A percentile compares a stretch with the other conserved stretches of the same genome.
Conservation (phyloP, 64 coral and sea anemone genomes). For the Acropora tenuis region DNA sequence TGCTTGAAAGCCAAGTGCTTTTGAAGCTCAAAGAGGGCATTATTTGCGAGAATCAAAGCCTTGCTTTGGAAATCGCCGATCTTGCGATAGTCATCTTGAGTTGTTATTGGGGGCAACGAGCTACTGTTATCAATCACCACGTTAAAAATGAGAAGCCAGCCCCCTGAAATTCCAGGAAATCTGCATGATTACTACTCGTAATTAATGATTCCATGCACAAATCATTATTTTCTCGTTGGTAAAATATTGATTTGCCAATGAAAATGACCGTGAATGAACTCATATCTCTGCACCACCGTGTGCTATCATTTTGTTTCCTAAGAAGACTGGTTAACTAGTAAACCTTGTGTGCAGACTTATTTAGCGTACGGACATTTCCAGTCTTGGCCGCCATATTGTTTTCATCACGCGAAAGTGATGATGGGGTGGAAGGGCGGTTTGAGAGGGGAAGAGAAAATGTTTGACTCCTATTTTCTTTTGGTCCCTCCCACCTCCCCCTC, state of each 20-base stretch:
- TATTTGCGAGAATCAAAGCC: not conserved
- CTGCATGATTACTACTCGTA: not conserved
- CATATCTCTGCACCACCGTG: not conserved
- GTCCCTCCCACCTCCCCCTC: too few species aligned
- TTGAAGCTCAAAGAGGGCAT: not conserved
- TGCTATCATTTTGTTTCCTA: too few species aligned
- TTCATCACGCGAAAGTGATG: too few species aligned
- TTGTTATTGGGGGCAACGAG: not conserved
- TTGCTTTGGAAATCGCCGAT: constrained; percentile 4
- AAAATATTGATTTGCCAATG: not conserved
- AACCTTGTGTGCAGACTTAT: not conserved
- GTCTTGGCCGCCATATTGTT: not conserved
- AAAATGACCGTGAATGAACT: not conserved
- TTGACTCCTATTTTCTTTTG: too few species aligned
- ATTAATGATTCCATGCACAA: too few species aligned
- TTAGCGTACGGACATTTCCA: not conserved
- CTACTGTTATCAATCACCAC: not conserved
- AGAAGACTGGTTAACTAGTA: too few species aligned
- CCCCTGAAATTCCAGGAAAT: constrained; percentile 15
- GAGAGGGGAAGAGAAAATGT: too few species aligned
- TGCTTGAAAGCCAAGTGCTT: constrained; percentile 26
- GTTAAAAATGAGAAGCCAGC: constrained; percentile 25
- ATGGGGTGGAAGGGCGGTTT: too few species aligned
- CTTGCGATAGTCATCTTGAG: not conserved
- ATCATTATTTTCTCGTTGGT: not conserved